Base-by-base conservation (phyloP, 2,113 vertebrate genomes). In the Saccopteryx bilineata region DNA sequence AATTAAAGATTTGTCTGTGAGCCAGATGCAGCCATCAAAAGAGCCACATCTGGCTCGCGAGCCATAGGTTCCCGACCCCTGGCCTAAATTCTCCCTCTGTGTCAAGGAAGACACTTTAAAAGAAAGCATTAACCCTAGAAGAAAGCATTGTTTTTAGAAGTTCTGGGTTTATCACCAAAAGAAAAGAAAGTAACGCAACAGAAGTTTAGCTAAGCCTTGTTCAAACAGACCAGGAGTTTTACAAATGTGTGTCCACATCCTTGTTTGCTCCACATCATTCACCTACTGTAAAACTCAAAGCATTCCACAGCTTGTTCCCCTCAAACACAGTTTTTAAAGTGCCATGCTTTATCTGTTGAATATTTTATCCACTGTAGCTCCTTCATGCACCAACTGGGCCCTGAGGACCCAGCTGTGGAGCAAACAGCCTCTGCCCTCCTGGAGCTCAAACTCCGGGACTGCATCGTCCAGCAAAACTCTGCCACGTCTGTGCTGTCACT, bases 211-310 rank as follows among this genome's bases (percentile, higher is more conserved):
- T 8, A 3, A 72, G 82, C 52, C 21, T 17, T 19, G 28, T 5
- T 84, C n/a, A 15, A 24, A 15, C 56, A 6, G 2, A 33, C 19
- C 75, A 60, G 84, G 28, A 68, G 24, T 56, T 56, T 31, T 18
- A 33, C 60, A 66, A 39, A 33, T 3, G 0, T 33, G 4, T 5
- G 48, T 23, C 17, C 11, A 5, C 7, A 1, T n/a, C 46, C 54
- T 31, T 54, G 2, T 26, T 3, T 23, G 39, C 39, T 17, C 26
- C 56, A 28, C 19, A 5, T n/a, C 28, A 11, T 46, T 56, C 58
- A 80, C 39, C 66, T 2, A 28, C 78, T 8, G 3, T 4, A 18
- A 15, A 13, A 14, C 19, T 65, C 79, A 31, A 24, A 26, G 52
- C 9, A 0, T 14, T 17, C 63, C 11, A 5, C 8, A 1, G n/a